These are phyloP conservation scores for Eulemur rufifrons DNA, from an alignment of 2,113 vertebrate genomes.

Conservation along the genomic window DNA sequence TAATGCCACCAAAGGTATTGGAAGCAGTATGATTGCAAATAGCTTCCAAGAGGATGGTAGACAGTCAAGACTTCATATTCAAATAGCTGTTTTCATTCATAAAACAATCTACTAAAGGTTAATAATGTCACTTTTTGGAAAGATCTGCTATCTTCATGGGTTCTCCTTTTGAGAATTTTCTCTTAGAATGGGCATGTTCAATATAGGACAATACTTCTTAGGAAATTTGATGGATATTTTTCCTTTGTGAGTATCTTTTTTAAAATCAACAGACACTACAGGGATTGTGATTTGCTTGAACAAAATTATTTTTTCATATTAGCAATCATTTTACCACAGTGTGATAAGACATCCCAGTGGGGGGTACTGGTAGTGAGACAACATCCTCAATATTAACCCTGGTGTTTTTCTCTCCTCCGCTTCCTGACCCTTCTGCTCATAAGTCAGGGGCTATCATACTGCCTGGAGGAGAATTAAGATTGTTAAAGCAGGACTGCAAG, in stretches of 20 bases:
- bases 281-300: not conserved
- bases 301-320: not conserved
- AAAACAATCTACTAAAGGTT: not conserved
- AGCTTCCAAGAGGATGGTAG: not conserved
- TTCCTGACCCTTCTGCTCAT: not conserved
- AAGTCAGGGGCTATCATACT: not conserved
- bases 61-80: not conserved
- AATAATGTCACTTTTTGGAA: not conserved
- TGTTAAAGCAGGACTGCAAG: not conserved
- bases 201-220: conserved; percentile 86
- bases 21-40: not conserved
- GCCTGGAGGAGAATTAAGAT: not conserved
- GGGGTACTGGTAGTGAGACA: not conserved
- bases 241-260: conserved; percentile 85
- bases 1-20: not conserved
- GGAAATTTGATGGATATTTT: conserved; percentile 90
- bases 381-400: not conserved
- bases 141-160: conserved; percentile 57
- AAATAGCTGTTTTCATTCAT: not conserved
- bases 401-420: not conserved
- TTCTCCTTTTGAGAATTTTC: conserved; percentile 87
- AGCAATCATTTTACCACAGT: not conserved
- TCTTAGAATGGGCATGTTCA: conserved; percentile 91
- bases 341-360: not conserved
- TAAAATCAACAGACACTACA: not conserved